Evolutionary conservation across 2,888 invertebrate species (phyloP).

Genomic region (Leptura quadrifasciata): DNA sequence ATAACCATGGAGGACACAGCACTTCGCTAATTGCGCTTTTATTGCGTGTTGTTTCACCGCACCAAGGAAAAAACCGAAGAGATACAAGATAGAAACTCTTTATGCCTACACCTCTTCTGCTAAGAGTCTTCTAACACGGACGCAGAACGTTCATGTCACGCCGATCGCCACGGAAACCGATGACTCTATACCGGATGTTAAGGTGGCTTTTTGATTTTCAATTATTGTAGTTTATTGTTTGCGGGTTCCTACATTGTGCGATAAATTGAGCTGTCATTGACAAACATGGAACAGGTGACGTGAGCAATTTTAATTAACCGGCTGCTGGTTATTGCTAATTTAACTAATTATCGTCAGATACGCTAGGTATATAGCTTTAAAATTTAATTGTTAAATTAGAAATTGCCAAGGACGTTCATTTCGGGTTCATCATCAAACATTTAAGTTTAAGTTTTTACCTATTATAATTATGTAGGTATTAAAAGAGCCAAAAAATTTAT

Average conservation of each 20-base stretch:
- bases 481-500: no score
- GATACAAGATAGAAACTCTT: conserved; percentile 44
- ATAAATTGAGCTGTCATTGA: conserved; percentile 41
- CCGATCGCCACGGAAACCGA: conserved; percentile 31
- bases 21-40: conserved; percentile 71
- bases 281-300: conserved; percentile 41
- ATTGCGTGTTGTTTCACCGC: conserved; percentile 64
- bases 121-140: conserved; percentile 33
- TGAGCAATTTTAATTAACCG: conserved; percentile 39
- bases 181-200: conserved; percentile 36
- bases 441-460: no score
- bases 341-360: conserved; percentile 19
- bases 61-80: conserved; percentile 40
- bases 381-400: conserved; percentile 7
- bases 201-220: conserved; percentile 42
- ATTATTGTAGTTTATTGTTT: conserved; percentile 42
- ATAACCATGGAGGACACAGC: conserved; percentile 72
- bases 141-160: not conserved
- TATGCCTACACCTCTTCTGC: conserved; percentile 33
- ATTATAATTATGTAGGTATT: no score
- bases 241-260: conserved; percentile 20
- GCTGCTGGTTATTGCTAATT: conserved; percentile 5
- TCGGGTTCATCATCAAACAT: not conserved
- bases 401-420: not conserved
- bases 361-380: not conserved